Evolutionary conservation across 2,113 vertebrate genomes (phyloP).

Genomic region (human (Homo sapiens)): GRCh38 chr1:20895001-20895500

Average conservation of each 20-base stretch:
- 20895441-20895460: slow-evolving; percentile 93
- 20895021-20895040: neutral
- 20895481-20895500: slow-evolving; percentile 85
- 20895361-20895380: slow-evolving; percentile 95
- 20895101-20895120: neutral
- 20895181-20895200: neutral
- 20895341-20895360: neutral
- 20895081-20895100: neutral
- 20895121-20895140: neutral
- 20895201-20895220: neutral
- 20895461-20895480: slow-evolving; percentile 94
- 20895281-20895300: neutral
- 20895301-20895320: slow-evolving; percentile 4
- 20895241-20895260: neutral
- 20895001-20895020: neutral
- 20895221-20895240: slow-evolving; percentile 22
- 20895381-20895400: slow-evolving; percentile 97
- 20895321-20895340: neutral
- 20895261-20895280: neutral
- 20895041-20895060: neutral
- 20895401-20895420: slow-evolving; percentile 95
- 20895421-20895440: slow-evolving; percentile 96
- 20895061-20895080: neutral
- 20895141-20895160: neutral
- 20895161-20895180: neutral